Conservation (phyloP, 2,797 vertebrate genomes). For the Streptopelia turtur region DNA sequence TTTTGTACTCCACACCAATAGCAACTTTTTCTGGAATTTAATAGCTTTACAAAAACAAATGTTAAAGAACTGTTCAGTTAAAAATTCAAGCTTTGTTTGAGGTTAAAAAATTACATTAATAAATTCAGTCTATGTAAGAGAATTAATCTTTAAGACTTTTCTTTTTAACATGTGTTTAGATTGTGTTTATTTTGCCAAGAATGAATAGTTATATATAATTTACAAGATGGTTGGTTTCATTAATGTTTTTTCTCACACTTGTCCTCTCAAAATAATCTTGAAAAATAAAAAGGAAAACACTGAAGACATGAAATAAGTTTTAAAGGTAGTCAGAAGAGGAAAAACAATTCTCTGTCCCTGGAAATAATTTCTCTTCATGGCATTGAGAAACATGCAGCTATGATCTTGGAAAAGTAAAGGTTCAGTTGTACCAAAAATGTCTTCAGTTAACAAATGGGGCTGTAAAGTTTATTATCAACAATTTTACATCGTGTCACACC, state of each 20-base stretch:
- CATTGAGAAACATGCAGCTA: neutral
- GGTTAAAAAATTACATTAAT: neutral
- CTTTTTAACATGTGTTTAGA: neutral
- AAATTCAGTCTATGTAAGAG: neutral
- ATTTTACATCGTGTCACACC: neutral
- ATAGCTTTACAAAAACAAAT: neutral
- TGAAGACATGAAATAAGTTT: neutral
- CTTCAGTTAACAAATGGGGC: neutral
- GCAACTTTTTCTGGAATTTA: neutral
- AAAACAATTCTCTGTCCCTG: neutral
- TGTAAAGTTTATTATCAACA: neutral
- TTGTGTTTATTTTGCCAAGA: neutral
- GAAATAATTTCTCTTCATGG: neutral
- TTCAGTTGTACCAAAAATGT: neutral
- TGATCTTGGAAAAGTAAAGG: neutral
- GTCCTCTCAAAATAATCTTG: neutral
- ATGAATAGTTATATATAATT: neutral
- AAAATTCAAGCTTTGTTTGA: neutral
- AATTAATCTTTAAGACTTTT: neutral
- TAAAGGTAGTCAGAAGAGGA: neutral
- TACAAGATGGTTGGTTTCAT: neutral
- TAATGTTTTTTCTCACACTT: neutral
- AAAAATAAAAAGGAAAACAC: neutral
- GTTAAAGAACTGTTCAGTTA: neutral
- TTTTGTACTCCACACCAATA: fast-evolving